These are phyloP conservation scores for Seriola aureovittata DNA, from an alignment of 2,113 vertebrate species.

Conservation along the genomic window DNA sequence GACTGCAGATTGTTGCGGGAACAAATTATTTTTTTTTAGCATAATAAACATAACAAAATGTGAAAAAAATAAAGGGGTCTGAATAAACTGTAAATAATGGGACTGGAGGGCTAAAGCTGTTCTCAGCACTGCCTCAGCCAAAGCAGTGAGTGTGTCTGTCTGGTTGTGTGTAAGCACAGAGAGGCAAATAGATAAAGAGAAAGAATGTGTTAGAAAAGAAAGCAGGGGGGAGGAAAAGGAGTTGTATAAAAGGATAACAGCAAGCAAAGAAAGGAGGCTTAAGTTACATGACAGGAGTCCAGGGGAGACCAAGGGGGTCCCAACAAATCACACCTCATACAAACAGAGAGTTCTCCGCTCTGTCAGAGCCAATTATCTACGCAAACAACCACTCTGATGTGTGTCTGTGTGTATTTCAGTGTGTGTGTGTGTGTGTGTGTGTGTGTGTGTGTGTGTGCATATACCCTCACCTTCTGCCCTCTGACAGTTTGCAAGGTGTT, in stretches of 20 bases:
- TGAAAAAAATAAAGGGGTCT: too few species aligned
- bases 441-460: constrained; percentile 29
- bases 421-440: constrained; percentile 43
- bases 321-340: constrained; percentile 73
- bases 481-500: constrained; percentile 40
- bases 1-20: too few species aligned
- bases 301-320: constrained; percentile 37
- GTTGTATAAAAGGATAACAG: constrained; percentile 35
- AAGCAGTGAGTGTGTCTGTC: neutral
- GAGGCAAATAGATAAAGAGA: constrained; percentile 6
- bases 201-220: constrained; percentile 14
- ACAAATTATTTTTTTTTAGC: too few species aligned
- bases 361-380: constrained; percentile 80
- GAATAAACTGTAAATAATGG: neutral
- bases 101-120: neutral
- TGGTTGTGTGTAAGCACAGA: neutral
- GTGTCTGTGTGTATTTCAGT: constrained; percentile 32
- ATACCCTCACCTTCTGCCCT: constrained; percentile 18
- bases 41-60: too few species aligned
- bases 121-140: neutral
- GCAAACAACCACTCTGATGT: constrained; percentile 58
- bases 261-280: constrained; percentile 50
- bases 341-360: constrained; percentile 77
- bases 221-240: neutral
- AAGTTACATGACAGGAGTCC: constrained; percentile 40